A percentile compares a stretch with the other conserved stretches of the same genome.
Evolutionary conservation across 2,797 vertebrate species (phyloP).

Genomic region (Podargus strigoides): DNA sequence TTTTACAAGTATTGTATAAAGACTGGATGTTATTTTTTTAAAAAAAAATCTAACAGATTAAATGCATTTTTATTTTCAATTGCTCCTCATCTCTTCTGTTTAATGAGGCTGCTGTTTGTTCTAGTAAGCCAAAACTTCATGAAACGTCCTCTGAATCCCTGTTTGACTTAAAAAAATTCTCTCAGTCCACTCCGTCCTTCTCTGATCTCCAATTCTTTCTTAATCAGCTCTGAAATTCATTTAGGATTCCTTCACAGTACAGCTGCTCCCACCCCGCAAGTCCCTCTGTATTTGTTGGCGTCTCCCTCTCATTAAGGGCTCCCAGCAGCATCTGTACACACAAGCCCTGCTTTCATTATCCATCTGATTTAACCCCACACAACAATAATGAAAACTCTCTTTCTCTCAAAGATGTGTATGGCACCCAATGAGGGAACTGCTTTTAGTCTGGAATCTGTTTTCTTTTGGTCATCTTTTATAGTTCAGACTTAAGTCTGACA

Average conservation of each 20-base stretch:
- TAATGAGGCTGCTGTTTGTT: background rate
- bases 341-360: constrained; percentile 24
- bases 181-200: background rate
- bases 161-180: background rate
- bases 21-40: background rate
- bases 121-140: background rate
- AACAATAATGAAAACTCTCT: background rate
- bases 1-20: background rate
- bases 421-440: background rate
- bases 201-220: background rate
- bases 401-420: background rate
- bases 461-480: background rate
- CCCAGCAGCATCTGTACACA: constrained; percentile 28
- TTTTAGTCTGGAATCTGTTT: background rate
- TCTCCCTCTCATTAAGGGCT: constrained; percentile 22
- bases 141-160: background rate
- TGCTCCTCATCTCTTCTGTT: background rate
- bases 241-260: background rate
- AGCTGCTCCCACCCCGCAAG: background rate
- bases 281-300: background rate
- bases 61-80: background rate
- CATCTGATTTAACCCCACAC: background rate
- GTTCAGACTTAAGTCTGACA: background rate
- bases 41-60: background rate
- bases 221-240: constrained; percentile 34